A percentile compares a stretch with the other conserved stretches of the same genome.
Evolutionary conservation across 1,140 invertebrate species (phyloP).

Genomic region (Adoxophyes honmai): DNA sequence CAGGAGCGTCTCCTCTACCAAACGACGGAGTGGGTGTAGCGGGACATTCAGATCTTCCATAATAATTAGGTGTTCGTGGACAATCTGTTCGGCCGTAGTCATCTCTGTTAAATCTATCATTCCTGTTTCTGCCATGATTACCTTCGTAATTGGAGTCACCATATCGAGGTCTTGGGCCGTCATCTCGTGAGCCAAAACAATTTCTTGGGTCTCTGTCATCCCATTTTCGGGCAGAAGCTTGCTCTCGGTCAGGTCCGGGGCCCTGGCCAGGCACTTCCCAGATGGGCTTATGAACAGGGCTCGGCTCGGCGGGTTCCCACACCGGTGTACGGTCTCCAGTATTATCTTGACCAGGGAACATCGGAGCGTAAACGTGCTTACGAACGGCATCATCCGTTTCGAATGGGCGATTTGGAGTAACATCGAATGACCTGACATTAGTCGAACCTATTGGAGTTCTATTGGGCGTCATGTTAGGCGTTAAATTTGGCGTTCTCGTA

Average conservation of each 20-base stretch:
- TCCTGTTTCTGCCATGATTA: conserved; percentile 21
- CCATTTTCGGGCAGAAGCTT: neutral
- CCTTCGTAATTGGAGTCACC: conserved; percentile 21
- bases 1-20: conserved; percentile 13
- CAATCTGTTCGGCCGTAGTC: conserved; percentile 13
- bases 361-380: conserved; percentile 56
- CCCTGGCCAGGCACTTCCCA: neutral
- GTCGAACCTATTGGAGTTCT: conserved; percentile 22
- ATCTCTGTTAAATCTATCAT: conserved; percentile 30
- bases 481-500: conserved; percentile 28
- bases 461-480: conserved; percentile 30
- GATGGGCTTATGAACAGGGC: neutral
- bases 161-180: conserved; percentile 4
- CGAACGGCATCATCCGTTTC: conserved; percentile 38
- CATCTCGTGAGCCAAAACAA: conserved; percentile 23
- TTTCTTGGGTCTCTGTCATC: conserved; percentile 16
- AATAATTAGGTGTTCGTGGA: neutral
- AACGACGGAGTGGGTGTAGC: conserved; percentile 17
- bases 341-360: conserved; percentile 24
- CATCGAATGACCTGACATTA: conserved; percentile 36
- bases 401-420: conserved; percentile 42
- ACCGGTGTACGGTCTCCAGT: neutral
- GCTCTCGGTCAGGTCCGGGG: neutral
- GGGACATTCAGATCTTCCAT: conserved; percentile 21
- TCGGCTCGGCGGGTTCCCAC: neutral